phyloP scores from a whole-genome alignment of 35 echinoderm and acorn worm species.

The Nesometra sesokonis region DNA sequence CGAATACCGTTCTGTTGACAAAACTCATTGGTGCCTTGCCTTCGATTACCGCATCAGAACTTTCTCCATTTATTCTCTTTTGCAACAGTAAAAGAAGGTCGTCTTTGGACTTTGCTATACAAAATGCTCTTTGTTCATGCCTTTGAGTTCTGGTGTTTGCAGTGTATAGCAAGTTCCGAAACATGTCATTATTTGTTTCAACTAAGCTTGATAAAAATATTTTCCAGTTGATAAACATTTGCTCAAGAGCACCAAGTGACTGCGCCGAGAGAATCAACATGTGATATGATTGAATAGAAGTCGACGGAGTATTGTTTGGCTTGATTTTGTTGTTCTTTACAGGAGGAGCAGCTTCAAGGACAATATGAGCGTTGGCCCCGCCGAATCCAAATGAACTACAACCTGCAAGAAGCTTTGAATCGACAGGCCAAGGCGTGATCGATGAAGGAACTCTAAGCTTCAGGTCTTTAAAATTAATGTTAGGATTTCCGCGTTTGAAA shows the following conservation, averaged over 20 bases:
- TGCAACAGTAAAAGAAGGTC: background rate
- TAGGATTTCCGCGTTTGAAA: conserved; percentile 10
- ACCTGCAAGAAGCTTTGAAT: conserved; percentile 10
- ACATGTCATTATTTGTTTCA: no score
- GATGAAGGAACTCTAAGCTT: conserved; percentile 20
- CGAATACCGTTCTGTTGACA: conserved; percentile 14
- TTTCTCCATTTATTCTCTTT: background rate
- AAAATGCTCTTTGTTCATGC: background rate
- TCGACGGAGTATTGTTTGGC: no score
- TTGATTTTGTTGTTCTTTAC: no score
- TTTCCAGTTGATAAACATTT: no score
- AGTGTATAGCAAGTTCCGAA: no score
- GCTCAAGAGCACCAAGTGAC: no score
- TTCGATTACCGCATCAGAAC: background rate
- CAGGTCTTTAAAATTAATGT: conserved; percentile 1
- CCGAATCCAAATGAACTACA: conserved; percentile 71
- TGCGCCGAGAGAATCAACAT: background rate
- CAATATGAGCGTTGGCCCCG: conserved; percentile 46
- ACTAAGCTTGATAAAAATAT: no score
- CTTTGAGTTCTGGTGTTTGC: no score
- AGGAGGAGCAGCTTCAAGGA: conserved; percentile 4
- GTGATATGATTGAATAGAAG: background rate
- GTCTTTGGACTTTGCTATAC: background rate
- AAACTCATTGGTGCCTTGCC: conserved; percentile 7
- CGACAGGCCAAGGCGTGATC: conserved; percentile 26